phyloP scores from a whole-genome alignment of 2,888 invertebrate species.

The Ptychoptera albimana region DNA sequence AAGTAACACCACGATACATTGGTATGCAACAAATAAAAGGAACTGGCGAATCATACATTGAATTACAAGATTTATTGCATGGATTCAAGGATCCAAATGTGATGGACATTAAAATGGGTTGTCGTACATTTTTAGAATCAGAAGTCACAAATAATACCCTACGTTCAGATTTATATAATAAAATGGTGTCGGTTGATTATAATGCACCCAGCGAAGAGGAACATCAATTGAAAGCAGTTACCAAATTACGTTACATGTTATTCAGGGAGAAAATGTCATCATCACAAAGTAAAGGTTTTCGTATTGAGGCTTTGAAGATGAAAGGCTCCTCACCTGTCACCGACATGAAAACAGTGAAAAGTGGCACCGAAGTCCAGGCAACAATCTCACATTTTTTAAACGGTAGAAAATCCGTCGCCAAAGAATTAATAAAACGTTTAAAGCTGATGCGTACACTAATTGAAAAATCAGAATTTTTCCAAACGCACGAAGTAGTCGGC shows the following conservation, averaged over 20 bases:
- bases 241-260: conserved; percentile 93
- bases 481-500: conserved; percentile 79
- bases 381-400: conserved; percentile 63
- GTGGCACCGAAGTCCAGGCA: conserved; percentile 52
- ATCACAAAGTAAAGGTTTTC: conserved; percentile 81
- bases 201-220: conserved; percentile 74
- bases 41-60: conserved; percentile 69
- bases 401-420: conserved; percentile 44
- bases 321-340: conserved; percentile 68
- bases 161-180: conserved; percentile 78
- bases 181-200: conserved; percentile 87
- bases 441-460: conserved; percentile 61
- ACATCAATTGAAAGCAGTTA: conserved; percentile 65
- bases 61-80: conserved; percentile 83
- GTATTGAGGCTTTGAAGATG: conserved; percentile 89
- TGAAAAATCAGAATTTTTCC: conserved; percentile 72
- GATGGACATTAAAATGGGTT: conserved; percentile 97
- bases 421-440: conserved; percentile 55
- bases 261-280: conserved; percentile 89
- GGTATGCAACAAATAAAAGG: conserved; percentile 56
- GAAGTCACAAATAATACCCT: conserved; percentile 82
- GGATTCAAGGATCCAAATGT: conserved; percentile 85
- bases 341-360: conserved; percentile 76
- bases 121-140: conserved; percentile 85
- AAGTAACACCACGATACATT: conserved; percentile 66